These are phyloP conservation scores for Argyresthia goedartella DNA, from an alignment of 2,888 invertebrate species.

Conservation along the genomic window DNA sequence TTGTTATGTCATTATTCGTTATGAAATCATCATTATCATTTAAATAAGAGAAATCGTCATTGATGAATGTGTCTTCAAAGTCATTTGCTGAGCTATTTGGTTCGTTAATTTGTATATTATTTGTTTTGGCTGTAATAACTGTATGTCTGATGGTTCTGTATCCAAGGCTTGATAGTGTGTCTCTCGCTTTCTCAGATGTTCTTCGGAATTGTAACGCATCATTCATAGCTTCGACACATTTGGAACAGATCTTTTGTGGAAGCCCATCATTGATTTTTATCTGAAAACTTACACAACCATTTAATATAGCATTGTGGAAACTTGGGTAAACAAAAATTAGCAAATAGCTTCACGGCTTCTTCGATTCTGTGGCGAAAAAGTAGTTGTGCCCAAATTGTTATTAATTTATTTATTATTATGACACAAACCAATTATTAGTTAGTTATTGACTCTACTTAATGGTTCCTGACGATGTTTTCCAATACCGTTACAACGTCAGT, in stretches of 20 bases:
- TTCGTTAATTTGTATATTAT: constrained; percentile 15
- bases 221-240: constrained; percentile 30
- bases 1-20: not conserved
- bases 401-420: too few species aligned
- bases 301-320: not conserved
- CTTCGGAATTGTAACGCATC: constrained; percentile 33
- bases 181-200: constrained; percentile 34
- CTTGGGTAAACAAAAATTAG: not conserved
- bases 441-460: too few species aligned
- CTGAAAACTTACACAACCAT: constrained; percentile 21
- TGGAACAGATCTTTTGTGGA: constrained; percentile 43
- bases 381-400: too few species aligned
- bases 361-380: too few species aligned
- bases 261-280: constrained; percentile 43
- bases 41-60: not conserved
- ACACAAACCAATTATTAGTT: too few species aligned
- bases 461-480: too few species aligned
- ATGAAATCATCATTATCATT: not conserved
- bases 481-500: too few species aligned
- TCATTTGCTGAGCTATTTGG: not conserved
- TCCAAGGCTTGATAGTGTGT: constrained; percentile 23
- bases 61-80: not conserved
- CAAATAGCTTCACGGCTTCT: too few species aligned
- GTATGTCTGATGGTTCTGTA: constrained; percentile 17
- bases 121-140: constrained; percentile 11